phyloP scores from a whole-genome alignment of 2,113 vertebrate genomes.

The Onychostoma macrolepis region DNA sequence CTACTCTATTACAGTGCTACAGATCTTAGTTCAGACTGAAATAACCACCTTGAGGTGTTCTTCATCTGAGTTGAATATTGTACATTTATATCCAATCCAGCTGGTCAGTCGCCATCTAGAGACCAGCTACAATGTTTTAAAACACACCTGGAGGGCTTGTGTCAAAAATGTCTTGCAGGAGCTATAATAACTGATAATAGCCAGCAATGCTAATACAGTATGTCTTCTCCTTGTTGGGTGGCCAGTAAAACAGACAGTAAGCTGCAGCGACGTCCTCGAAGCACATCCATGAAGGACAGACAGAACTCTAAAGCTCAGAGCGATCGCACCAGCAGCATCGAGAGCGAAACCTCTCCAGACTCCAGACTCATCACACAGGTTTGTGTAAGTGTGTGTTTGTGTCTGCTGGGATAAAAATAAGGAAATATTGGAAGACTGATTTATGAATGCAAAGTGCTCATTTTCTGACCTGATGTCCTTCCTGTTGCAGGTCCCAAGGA shows the following conservation, averaged over 20 bases:
- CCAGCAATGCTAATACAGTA: constrained; percentile 13
- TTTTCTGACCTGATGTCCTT: neutral
- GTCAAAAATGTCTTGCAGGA: neutral
- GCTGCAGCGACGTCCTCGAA: constrained; percentile 55
- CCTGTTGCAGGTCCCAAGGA: constrained; percentile 62
- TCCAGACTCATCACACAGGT: constrained; percentile 63
- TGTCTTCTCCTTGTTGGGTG: constrained; percentile 7
- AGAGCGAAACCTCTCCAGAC: constrained; percentile 65
- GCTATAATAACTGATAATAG: neutral
- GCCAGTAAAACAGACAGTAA: constrained; percentile 64
- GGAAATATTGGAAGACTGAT: neutral
- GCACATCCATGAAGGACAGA: constrained; percentile 68
- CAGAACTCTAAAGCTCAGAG: constrained; percentile 67
- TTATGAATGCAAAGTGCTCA: neutral
- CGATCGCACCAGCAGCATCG: constrained; percentile 66
- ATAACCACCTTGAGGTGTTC: neutral
- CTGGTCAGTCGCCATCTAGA: neutral
- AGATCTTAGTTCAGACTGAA: neutral
- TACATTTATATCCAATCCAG: neutral
- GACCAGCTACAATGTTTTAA: neutral
- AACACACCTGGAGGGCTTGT: neutral
- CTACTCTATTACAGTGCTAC: neutral
- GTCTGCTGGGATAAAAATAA: neutral
- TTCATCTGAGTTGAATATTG: neutral
- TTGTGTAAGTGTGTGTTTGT: constrained; percentile 21